Conservation (phyloP, 2,113 vertebrate species). For the Zosterops pallidus region DNA sequence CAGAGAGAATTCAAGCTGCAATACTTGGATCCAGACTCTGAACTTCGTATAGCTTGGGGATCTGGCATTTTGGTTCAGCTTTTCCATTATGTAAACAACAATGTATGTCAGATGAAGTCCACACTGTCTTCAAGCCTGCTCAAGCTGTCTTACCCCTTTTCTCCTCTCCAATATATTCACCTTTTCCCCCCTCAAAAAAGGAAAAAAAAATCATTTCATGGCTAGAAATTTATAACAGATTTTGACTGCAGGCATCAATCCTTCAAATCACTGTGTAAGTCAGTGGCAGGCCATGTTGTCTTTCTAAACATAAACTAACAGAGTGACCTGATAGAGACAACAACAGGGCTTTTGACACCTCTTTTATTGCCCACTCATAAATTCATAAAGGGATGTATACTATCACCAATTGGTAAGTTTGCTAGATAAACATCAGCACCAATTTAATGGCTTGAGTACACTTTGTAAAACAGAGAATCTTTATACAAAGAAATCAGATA, state of each 20-base stretch:
- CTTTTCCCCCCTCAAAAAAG: not conserved
- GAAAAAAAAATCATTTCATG: not conserved
- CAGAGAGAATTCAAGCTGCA: conserved; percentile 63
- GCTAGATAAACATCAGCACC: conserved; percentile 84
- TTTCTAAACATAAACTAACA: conserved; percentile 46
- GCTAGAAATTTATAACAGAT: conserved; percentile 26
- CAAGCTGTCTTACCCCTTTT: conserved; percentile 12
- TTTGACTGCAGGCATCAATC: conserved; percentile 19
- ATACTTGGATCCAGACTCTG: conserved; percentile 62
- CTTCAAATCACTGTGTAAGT: conserved; percentile 20
- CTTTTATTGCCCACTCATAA: conserved; percentile 83
- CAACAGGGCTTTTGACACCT: conserved; percentile 70
- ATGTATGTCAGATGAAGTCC: conserved; percentile 44
- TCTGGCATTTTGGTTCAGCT: conserved; percentile 54
- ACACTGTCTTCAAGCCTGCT: not conserved
- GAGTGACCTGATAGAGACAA: conserved; percentile 65
- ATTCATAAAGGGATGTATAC: conserved; percentile 77
- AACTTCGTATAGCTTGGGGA: conserved; percentile 61
- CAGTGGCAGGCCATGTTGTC: not conserved
- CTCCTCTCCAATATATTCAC: not conserved
- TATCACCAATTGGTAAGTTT: conserved; percentile 75
- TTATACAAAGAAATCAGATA: conserved; percentile 79
- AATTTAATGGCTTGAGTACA: conserved; percentile 83
- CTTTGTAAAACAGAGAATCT: conserved; percentile 81
- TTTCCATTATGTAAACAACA: conserved; percentile 48